Base-by-base conservation (phyloP, 2,797 vertebrate species). In the Dipus sagitta region DNA sequence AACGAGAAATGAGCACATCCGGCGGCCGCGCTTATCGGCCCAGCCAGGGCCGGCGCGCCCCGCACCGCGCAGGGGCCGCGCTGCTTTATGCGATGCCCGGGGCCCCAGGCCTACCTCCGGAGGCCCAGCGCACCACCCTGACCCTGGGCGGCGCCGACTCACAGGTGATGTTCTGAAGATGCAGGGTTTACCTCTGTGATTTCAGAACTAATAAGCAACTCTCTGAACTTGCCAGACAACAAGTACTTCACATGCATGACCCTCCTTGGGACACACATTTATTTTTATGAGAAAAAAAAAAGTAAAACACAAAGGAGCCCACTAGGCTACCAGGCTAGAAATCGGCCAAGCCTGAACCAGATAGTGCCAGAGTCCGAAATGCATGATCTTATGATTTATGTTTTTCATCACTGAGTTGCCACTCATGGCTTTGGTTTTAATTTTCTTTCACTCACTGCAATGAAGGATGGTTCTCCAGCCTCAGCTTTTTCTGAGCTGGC, bases 1-100 rank as follows among this genome's bases (percentile, higher is more conserved):
- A 3, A 38, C 88, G 34, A 94, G 97, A 95, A 96, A 95, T 67
- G 71, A 96, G 95, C 97, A 92, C 98, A 98, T 98, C 98, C 98
- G 98, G 98, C 97, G n/a, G 70, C 54, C 70, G 47, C 47, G 47
- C 84, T 86, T 7, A 70, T 32, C 30, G 14, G 14, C 21, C 64
- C 64, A 6, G 20, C n/a, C 28, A 30, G 28, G 65, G 65, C 65
- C 10, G 65, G 47, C 47, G 47, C 47, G 47, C 47, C 47, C 47
- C 28, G 10, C 26, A 6, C 62, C 62, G 62, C 62, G 62, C 62
- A 6, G 62, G 14, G 20, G n/a, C n/a, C n/a, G n/a, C n/a, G n/a
- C n/a, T n/a, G n/a, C n/a, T n/a, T n/a, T n/a, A n/a, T n/a, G n/a
- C n/a, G n/a, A 47, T n/a, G 34, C 0, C 71, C 71, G 28, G 28